phyloP scores from a whole-genome alignment of 2,113 vertebrate genomes.

The Urocynchramus pylzowi region DNA sequence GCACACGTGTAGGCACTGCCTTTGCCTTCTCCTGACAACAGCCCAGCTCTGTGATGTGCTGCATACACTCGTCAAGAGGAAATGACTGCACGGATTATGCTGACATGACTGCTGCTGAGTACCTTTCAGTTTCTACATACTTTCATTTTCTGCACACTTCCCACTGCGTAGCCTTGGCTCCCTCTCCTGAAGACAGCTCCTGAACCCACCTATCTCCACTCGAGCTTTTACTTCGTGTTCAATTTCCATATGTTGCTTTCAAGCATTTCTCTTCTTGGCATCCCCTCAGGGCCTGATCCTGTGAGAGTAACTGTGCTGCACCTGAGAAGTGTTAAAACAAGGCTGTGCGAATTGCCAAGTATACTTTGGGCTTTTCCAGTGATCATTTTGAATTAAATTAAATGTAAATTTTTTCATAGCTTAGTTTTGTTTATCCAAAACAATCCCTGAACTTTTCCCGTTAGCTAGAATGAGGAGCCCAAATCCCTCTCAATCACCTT shows the following conservation, averaged over 20 bases:
- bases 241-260: not conserved
- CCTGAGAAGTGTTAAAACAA: not conserved
- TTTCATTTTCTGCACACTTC: not conserved
- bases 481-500: not conserved
- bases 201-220: not conserved
- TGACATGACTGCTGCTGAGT: not conserved
- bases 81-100: not conserved
- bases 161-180: not conserved
- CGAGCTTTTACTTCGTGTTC: not conserved
- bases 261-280: not conserved
- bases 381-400: not conserved
- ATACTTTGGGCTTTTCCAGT: not conserved
- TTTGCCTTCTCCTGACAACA: not conserved
- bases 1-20: not conserved
- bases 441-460: not conserved
- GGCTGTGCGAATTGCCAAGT: not conserved
- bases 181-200: not conserved
- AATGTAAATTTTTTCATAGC: not conserved
- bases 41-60: not conserved
- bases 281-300: constrained; percentile 20
- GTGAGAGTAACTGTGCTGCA: not conserved
- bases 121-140: not conserved
- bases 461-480: not conserved
- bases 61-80: not conserved
- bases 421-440: not conserved